phyloP scores from a whole-genome alignment of 2,797 vertebrate species.

The Sebastes itinus region DNA sequence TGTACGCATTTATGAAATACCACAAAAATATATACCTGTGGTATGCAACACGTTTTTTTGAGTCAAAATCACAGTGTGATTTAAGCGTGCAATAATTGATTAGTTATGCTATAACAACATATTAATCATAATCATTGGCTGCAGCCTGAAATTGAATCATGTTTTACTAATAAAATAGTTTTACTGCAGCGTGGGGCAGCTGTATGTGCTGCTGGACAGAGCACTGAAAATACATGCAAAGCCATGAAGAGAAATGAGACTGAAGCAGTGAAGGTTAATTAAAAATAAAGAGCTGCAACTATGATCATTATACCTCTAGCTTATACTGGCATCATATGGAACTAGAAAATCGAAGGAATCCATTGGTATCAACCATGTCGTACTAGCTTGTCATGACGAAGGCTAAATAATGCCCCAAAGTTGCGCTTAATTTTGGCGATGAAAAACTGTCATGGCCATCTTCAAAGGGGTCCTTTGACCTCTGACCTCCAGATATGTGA shows the following conservation, averaged over 20 bases:
- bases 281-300: slow-evolving; percentile 2
- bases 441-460: too few species aligned
- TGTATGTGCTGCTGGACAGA: not conserved
- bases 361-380: too few species aligned
- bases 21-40: not conserved
- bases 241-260: not conserved
- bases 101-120: not conserved
- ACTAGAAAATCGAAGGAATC: too few species aligned
- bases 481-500: too few species aligned
- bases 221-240: not conserved
- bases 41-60: not conserved
- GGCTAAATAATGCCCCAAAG: too few species aligned
- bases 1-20: not conserved
- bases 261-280: not conserved
- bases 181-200: not conserved
- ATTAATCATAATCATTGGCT: not conserved
- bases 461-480: too few species aligned
- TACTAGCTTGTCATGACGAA: too few species aligned
- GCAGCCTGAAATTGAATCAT: not conserved
- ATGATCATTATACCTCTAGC: not conserved
- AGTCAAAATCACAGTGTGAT: not conserved
- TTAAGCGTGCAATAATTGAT: not conserved
- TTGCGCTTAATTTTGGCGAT: too few species aligned
- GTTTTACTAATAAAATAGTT: not conserved
- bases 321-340: too few species aligned